Conservation (phyloP, 2,113 vertebrate species). For the Mohoua ochrocephala region DNA sequence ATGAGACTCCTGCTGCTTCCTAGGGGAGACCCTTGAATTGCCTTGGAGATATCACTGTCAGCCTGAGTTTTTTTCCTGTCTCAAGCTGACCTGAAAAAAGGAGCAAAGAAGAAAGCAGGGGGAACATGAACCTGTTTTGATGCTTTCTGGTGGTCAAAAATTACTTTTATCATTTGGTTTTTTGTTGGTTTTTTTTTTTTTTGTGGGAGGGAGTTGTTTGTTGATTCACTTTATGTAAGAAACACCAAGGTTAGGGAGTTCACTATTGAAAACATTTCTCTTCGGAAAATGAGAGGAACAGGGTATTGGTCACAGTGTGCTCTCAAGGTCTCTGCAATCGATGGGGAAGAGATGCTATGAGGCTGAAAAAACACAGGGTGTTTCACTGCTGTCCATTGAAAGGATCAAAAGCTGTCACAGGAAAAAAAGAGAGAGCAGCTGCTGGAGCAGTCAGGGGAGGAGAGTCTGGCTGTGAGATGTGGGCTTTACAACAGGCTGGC, state of each 20-base stretch:
- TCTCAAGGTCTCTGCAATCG: not conserved
- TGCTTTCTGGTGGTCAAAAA: not conserved
- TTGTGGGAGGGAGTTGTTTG: accelerated
- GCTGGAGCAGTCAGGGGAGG: not conserved
- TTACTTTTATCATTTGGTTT: not conserved
- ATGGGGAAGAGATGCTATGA: not conserved
- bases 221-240: not conserved
- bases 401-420: not conserved
- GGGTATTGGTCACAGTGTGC: not conserved
- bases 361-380: not conserved
- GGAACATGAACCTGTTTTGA: not conserved
- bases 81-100: conserved; percentile 9
- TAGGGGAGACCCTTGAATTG: not conserved
- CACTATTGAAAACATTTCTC: not conserved
- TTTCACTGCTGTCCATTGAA: not conserved
- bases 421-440: not conserved
- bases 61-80: not conserved
- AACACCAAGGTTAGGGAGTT: not conserved
- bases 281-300: not conserved
- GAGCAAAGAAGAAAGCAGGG: not conserved
- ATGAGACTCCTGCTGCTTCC: conserved; percentile 28
- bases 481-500: not conserved
- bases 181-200: not conserved
- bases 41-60: conserved; percentile 21
- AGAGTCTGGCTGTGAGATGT: not conserved